Evolutionary conservation across 2,113 vertebrate species (phyloP).

Genomic region (Dendrocopos noguchii): DNA sequence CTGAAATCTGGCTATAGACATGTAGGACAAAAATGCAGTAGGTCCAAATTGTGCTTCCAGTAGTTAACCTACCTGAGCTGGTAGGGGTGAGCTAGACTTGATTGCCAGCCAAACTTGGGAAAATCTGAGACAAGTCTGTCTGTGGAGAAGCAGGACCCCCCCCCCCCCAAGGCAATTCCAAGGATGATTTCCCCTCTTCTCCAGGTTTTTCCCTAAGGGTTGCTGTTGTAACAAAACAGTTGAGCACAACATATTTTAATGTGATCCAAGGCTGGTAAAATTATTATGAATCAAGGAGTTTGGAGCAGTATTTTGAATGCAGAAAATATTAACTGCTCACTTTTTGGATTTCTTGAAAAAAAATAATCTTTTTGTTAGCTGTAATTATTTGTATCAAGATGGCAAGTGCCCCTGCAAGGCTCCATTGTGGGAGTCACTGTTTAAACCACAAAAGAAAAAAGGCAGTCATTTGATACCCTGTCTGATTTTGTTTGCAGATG

Average conservation of each 20-base stretch:
- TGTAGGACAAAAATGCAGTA: not conserved
- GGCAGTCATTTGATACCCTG: not conserved
- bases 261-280: not conserved
- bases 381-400: not conserved
- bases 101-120: not conserved
- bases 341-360: too few relatives aligned
- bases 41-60: not conserved
- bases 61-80: not conserved
- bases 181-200: not conserved
- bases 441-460: not conserved
- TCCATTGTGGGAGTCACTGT: not conserved
- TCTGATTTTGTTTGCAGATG: slow-evolving; percentile 6
- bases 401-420: not conserved
- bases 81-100: not conserved
- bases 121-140: not conserved
- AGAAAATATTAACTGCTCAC: not conserved
- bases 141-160: not conserved
- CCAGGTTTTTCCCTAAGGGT: not conserved
- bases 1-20: not conserved
- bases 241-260: not conserved
- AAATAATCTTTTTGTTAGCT: not conserved
- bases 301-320: not conserved
- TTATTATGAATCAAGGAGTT: not conserved
- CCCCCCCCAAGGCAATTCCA: not conserved
- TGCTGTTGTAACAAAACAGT: not conserved